Conservation (phyloP, 2,888 invertebrate genomes). For the Synergus laeviventris region DNA sequence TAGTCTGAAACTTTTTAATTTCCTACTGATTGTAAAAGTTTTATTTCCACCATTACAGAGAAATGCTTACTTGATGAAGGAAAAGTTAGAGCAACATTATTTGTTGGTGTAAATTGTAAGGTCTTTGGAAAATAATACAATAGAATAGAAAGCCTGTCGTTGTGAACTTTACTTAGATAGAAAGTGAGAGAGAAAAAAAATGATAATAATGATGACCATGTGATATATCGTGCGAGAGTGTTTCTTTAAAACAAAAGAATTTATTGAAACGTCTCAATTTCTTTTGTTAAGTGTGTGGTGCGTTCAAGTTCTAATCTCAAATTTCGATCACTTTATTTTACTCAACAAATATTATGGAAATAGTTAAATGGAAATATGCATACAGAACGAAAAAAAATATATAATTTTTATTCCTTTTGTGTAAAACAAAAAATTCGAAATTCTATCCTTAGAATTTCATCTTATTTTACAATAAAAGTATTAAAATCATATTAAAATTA, state of each 20-base stretch:
- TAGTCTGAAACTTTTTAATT: constrained; percentile 52
- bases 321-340: too few relatives aligned
- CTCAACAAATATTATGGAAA: too few relatives aligned
- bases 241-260: constrained; percentile 12
- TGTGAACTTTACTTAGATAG: constrained; percentile 10
- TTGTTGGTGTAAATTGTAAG: neutral
- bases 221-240: constrained; percentile 30
- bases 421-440: too few relatives aligned
- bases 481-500: too few relatives aligned
- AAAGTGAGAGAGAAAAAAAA: neutral
- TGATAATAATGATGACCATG: constrained; percentile 27
- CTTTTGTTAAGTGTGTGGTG: neutral
- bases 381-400: too few relatives aligned
- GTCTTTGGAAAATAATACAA: neutral
- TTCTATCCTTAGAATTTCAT: too few relatives aligned
- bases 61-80: neutral
- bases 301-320: too few relatives aligned
- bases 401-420: too few relatives aligned
- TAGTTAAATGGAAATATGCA: too few relatives aligned
- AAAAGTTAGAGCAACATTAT: neutral
- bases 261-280: neutral
- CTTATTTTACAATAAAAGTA: too few relatives aligned
- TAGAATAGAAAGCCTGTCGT: constrained; percentile 17
- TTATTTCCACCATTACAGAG: neutral
- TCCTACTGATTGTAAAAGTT: neutral